These are phyloP conservation scores for Yasuhikotakia modesta DNA, from an alignment of 2,797 vertebrate genomes.

Conservation along the genomic window DNA sequence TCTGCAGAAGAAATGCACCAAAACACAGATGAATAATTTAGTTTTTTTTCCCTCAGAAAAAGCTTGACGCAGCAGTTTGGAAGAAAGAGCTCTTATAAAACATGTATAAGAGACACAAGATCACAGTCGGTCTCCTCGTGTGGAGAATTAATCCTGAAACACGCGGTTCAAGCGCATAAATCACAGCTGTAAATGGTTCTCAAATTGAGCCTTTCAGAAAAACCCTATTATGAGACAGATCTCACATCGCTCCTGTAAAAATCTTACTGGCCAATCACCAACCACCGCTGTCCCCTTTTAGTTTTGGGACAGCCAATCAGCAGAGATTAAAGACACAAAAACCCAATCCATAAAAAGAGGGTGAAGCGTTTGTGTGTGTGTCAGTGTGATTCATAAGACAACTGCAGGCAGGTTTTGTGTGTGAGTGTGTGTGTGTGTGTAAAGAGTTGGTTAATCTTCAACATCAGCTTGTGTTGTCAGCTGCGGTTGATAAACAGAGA, in stretches of 20 bases:
- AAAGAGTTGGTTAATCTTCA: conserved; percentile 15
- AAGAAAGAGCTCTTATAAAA: conserved; percentile 66
- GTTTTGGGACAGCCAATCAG: conserved; percentile 36
- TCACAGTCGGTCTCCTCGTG: too few relatives aligned
- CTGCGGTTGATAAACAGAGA: background rate
- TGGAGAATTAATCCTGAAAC: conserved; percentile 69
- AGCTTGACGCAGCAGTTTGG: conserved; percentile 76
- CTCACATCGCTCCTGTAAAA: conserved; percentile 68
- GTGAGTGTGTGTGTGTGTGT: background rate
- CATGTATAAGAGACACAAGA: conserved; percentile 76
- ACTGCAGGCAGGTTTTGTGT: conserved; percentile 8
- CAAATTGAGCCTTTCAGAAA: background rate
- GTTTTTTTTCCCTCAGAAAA: conserved; percentile 66
- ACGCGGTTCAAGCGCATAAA: conserved; percentile 24
- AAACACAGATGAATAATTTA: conserved; percentile 80
- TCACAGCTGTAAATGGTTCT: conserved; percentile 1
- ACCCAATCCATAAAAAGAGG: conserved; percentile 20
- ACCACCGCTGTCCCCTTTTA: conserved; percentile 43
- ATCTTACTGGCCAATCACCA: conserved; percentile 72
- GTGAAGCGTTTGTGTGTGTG: conserved; percentile 30
- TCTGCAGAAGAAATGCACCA: conserved; percentile 68
- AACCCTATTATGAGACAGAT: conserved; percentile 34
- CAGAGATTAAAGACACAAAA: conserved; percentile 41
- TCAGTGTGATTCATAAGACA: too few relatives aligned
- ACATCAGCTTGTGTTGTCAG: background rate